Evolutionary conservation across 2,113 vertebrate genomes (phyloP), one percentile per base, ranked within the genome.

Genomic region (Rattus rattus): DNA sequence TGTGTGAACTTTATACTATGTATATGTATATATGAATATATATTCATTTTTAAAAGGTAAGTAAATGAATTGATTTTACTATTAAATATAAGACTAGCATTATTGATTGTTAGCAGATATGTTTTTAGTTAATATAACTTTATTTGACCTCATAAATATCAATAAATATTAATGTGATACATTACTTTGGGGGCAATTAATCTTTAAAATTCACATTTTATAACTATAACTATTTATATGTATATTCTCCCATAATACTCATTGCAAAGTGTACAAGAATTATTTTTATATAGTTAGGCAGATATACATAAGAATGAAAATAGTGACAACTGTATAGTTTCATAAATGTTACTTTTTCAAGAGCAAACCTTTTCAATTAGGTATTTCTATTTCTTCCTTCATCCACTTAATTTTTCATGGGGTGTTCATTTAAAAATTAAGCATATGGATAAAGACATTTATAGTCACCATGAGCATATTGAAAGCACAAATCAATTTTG

Each of bases 1-100:
- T 0, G 0, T 69, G 3, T 22, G 12, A 2, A 1, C 49, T n/a
- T 54, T n/a, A 63, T 56, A 20, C 10, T 36, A 10, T n/a, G 3
- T 1, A 72, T 1, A 72, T 3, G n/a, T 88, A 7, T 77, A 54
- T 54, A 54, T 54, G 11, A 54, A 54, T 54, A 54, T 54, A 11
- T 54, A 54, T 54, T 7, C 24, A 43, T 77, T 69, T 84, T 83
- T 17, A 17, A 49, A 16, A 33, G 33, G 20, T 13, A 7, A 72
- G 52, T 49, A 70, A 93, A 67, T 70, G 86, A 95, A 65, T 20
- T 70, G 47, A 77, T 75, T 91, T 61, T 86, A 52, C 24, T 24
- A 39, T 47, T n/a, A 65, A 79, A 83, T 30, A 22, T n/a, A 95
- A 79, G 22, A 52, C 76, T 24, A 73, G 90, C 77, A 4, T 65